A percentile compares a stretch with the other conserved stretches of the same genome.
Evolutionary conservation across 2,113 vertebrate species (phyloP).

Genomic region (Amblyornis subalaris): DNA sequence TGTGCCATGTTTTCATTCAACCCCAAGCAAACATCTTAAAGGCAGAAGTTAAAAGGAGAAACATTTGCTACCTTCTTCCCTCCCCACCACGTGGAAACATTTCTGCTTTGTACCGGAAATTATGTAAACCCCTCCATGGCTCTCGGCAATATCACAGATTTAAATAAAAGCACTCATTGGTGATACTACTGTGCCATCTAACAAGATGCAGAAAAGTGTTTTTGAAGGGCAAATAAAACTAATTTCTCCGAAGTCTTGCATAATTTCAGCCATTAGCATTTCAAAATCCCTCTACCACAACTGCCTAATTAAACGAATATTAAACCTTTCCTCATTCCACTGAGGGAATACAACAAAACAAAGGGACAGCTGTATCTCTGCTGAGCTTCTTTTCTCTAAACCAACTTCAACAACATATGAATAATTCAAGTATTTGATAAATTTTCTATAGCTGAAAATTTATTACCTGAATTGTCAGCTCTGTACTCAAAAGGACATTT

Average conservation of each 20-base stretch:
- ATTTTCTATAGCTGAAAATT: not conserved
- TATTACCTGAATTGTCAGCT: not conserved
- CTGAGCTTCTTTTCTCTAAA: conserved; percentile 24
- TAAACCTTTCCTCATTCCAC: conserved; percentile 52
- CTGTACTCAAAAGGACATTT: not conserved
- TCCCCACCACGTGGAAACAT: not conserved
- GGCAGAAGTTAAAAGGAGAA: not conserved
- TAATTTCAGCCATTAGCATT: conserved; percentile 53
- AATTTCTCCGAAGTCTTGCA: conserved; percentile 37
- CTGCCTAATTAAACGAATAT: conserved; percentile 59
- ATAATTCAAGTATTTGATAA: conserved; percentile 37
- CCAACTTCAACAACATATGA: conserved; percentile 25
- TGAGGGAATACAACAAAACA: conserved; percentile 41
- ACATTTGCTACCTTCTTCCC: not conserved
- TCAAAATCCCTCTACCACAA: conserved; percentile 38
- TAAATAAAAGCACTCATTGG: not conserved
- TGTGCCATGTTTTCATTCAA: not conserved
- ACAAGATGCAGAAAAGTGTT: not conserved
- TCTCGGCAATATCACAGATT: not conserved
- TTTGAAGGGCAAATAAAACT: conserved; percentile 59
- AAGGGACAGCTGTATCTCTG: conserved; percentile 57
- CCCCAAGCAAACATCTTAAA: not conserved
- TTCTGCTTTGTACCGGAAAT: not conserved
- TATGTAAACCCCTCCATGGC: not conserved
- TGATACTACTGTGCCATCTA: not conserved